Evolutionary conservation across 2,797 vertebrate species (phyloP).

Genomic region (Scolopax bukidnonensis): DNA sequence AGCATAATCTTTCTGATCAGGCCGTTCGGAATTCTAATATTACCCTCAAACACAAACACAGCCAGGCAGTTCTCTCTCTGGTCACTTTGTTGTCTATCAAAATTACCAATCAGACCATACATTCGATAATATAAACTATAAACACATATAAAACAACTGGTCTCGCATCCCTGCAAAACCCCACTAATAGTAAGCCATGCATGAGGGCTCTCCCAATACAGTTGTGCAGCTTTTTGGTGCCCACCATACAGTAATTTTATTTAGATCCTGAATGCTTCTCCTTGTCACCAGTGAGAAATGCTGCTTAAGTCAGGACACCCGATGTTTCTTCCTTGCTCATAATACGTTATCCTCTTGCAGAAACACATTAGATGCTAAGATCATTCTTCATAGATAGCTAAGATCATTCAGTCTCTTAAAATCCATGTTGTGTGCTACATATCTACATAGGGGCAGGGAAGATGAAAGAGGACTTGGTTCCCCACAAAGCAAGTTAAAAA

Average conservation of each 20-base stretch:
- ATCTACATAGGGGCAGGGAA: neutral
- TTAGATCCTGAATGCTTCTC: neutral
- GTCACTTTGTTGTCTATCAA: neutral
- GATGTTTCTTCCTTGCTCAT: neutral
- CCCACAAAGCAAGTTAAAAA: neutral
- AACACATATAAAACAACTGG: neutral
- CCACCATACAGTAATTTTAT: neutral
- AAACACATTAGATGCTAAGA: neutral
- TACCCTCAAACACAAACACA: neutral
- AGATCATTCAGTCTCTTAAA: neutral
- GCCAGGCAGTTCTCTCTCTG: neutral
- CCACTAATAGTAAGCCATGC: accelerated
- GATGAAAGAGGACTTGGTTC: neutral
- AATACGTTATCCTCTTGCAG: neutral
- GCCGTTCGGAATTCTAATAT: neutral
- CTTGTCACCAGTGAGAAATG: neutral
- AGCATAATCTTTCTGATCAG: neutral
- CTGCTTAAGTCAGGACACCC: neutral
- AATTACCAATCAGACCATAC: neutral
- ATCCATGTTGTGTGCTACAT: neutral
- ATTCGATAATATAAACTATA: neutral
- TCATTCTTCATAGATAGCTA: no score
- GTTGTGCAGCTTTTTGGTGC: neutral
- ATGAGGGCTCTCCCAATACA: neutral
- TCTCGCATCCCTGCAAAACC: neutral